These are phyloP conservation scores for Cricetomys ansorgei DNA, from an alignment of 2,113 vertebrate species.

Conservation along the genomic window DNA sequence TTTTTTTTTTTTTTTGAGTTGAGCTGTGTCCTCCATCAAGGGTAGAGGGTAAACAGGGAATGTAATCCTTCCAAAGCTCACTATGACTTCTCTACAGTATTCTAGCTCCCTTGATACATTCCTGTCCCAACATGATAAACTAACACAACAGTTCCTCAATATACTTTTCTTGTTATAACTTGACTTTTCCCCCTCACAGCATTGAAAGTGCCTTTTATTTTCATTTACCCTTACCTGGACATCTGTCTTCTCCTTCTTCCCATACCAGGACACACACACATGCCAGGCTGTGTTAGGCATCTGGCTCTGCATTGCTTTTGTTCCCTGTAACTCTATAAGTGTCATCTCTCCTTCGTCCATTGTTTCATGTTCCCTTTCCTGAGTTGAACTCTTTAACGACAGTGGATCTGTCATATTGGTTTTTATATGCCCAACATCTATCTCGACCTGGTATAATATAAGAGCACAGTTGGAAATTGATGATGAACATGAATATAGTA, in stretches of 20 bases:
- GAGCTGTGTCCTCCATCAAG: background rate
- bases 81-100: background rate
- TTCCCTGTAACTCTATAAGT: background rate
- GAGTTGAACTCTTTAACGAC: background rate
- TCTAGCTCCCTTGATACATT: background rate
- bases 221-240: accelerated
- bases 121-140: background rate
- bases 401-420: background rate
- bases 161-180: background rate
- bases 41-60: background rate
- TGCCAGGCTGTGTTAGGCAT: background rate
- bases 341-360: background rate
- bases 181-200: background rate
- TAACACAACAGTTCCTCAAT: background rate
- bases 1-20: conserved; percentile 35
- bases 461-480: background rate
- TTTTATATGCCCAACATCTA: background rate
- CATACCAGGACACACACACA: background rate
- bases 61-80: background rate
- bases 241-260: background rate
- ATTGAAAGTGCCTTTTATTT: background rate
- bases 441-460: background rate
- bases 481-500: background rate
- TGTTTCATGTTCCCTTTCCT: background rate
- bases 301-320: background rate